Evolutionary conservation across 2,888 invertebrate species (phyloP).

Genomic region (Pantelozetes paolii): DNA sequence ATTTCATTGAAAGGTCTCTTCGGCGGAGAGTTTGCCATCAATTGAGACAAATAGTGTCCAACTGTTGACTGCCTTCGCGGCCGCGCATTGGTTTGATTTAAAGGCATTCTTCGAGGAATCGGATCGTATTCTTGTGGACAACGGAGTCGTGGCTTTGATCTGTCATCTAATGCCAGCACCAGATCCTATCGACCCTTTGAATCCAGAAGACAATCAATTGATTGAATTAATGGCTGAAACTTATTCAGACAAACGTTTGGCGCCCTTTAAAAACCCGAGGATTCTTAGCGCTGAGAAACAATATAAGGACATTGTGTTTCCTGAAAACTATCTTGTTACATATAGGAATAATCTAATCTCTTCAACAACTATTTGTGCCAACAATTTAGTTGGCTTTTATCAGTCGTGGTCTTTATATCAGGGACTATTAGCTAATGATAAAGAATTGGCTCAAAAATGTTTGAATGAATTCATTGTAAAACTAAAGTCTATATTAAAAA

Average conservation of each 20-base stretch:
- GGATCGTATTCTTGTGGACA: conserved; percentile 52
- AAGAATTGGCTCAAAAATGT: conserved; percentile 47
- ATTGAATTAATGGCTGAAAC: neutral
- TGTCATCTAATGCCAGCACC: neutral
- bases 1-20: conserved; percentile 50
- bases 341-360: conserved; percentile 43
- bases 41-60: conserved; percentile 50
- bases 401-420: conserved; percentile 52
- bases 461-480: neutral
- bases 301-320: conserved; percentile 48
- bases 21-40: conserved; percentile 53
- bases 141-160: conserved; percentile 53
- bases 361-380: conserved; percentile 48
- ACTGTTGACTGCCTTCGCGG: conserved; percentile 54
- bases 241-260: neutral
- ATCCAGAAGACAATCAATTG: neutral
- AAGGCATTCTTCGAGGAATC: conserved; percentile 54
- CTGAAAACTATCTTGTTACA: conserved; percentile 47
- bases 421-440: conserved; percentile 49
- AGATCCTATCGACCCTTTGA: neutral
- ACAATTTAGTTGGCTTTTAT: conserved; percentile 51
- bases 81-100: conserved; percentile 56
- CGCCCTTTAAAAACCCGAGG: neutral
- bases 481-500: neutral
- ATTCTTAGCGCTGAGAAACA: conserved; percentile 43